Percentiles rank a stretch among this genome's conserved stretches.
These are phyloP conservation scores for Papilio helenus DNA, from an alignment of 1,140 invertebrate species.

Conservation along the genomic window DNA sequence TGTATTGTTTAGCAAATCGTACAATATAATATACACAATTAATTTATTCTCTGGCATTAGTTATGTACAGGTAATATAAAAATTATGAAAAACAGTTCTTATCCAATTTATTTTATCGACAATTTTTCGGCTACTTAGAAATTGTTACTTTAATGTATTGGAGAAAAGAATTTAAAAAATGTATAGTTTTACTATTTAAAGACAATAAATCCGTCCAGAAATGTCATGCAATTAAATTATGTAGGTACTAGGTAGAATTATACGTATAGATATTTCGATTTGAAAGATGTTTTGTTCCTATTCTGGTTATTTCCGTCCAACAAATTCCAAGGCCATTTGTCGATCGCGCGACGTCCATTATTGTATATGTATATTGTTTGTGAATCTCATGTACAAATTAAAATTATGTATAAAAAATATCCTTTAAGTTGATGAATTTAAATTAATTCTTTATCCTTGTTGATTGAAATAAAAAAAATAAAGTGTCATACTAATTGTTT, in stretches of 20 bases:
- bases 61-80: neutral
- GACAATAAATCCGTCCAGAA: conserved; percentile 4
- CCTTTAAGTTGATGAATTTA: conserved; percentile 10
- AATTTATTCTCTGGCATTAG: conserved; percentile 8
- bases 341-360: neutral
- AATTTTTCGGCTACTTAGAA: too few species aligned
- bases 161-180: neutral
- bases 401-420: conserved; percentile 16
- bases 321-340: neutral
- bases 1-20: neutral
- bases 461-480: conserved; percentile 17
- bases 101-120: too few species aligned
- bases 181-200: neutral
- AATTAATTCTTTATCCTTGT: conserved; percentile 27
- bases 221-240: conserved; percentile 6
- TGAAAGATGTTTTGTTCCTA: neutral
- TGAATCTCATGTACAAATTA: conserved; percentile 23
- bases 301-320: neutral
- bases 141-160: neutral
- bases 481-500: conserved; percentile 3
- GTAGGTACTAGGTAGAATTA: neutral
- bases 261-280: neutral
- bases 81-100: too few species aligned
- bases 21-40: neutral
- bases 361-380: neutral